Evolutionary conservation across 1,140 invertebrate genomes (phyloP).

Genomic region (Condylostylus longicornis): DNA sequence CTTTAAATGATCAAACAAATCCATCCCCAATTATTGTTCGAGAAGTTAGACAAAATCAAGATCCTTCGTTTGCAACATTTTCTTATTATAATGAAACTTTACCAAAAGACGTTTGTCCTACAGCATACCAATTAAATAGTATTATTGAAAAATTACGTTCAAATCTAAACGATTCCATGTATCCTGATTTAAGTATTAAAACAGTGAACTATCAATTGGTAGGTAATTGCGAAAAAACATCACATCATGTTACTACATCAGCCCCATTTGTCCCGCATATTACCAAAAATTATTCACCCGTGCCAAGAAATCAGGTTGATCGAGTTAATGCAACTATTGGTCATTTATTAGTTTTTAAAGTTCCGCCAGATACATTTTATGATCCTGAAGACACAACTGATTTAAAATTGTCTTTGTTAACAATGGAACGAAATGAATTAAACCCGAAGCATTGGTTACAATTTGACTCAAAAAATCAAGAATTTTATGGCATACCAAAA

Average conservation of each 20-base stretch:
- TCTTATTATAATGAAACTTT: constrained; percentile 81
- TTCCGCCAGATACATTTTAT: constrained; percentile 76
- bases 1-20: constrained; percentile 18
- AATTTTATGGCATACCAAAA: constrained; percentile 74
- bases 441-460: constrained; percentile 67
- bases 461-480: constrained; percentile 75
- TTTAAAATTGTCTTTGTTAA: constrained; percentile 57
- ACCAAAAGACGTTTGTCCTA: constrained; percentile 58
- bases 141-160: constrained; percentile 37
- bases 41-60: constrained; percentile 18
- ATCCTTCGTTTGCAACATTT: constrained; percentile 44
- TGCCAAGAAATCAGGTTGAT: constrained; percentile 70
- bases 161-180: constrained; percentile 38
- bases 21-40: constrained; percentile 20
- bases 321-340: constrained; percentile 63
- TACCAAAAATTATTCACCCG: constrained; percentile 51
- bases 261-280: constrained; percentile 38
- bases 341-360: constrained; percentile 58
- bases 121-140: constrained; percentile 47
- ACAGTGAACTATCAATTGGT: constrained; percentile 44
- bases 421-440: constrained; percentile 51
- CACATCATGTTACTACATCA: constrained; percentile 23
- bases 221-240: constrained; percentile 42
- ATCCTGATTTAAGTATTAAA: constrained; percentile 46
- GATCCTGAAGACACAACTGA: constrained; percentile 71